Base-by-base conservation (phyloP, 2,113 vertebrate genomes). In the Barbus barbus region DNA sequence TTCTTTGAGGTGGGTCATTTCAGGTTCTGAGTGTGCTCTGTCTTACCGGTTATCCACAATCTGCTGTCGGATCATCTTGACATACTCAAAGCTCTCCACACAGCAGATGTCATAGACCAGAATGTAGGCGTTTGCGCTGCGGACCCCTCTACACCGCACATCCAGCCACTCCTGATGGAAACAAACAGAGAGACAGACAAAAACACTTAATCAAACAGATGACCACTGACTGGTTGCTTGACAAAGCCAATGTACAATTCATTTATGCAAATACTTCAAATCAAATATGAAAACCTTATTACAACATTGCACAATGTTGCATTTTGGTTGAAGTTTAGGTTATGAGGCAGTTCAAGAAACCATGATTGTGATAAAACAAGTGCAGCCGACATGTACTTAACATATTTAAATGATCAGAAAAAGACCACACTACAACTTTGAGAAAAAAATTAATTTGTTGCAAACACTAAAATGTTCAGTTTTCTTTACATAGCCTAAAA, bases 81-180 rank as follows among this genome's bases (percentile, higher is more conserved):
- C 95, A 0, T 97, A 96, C 84, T 97, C 95, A 31, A 97, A 97
- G 90, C 96, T 97, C 89, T 96, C 96, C 7, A 96, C 94, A 3
- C 94, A 96, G 91, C 96, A 97, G 93, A 97, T 97, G 92, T 97
- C 96, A 4, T 96, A 97, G 33, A 97, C 96, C 20, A 97, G 91
- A 88, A 97, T 93, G 89, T 96, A 97, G 85, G 96, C 96, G 0
- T 96, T 96, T 36, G 95, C 96, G 69, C 96, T 96, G 87, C 95
- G 94, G 51, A 97, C 93, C 11, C 95, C 96, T 89, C 95, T 93
- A 89, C 94, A 96, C 76, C 95, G 95, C 9, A 93, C 82, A 82
- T 96, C 96, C 76, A 94, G 89, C 93, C 94, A 94, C 82, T 97
- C 96, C 96, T 95, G 92, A 16, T 38, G 85, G 26, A 83, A n/a